These are phyloP conservation scores for Diphyllodes magnificus DNA, from an alignment of 2,113 vertebrate genomes.

Conservation along the genomic window DNA sequence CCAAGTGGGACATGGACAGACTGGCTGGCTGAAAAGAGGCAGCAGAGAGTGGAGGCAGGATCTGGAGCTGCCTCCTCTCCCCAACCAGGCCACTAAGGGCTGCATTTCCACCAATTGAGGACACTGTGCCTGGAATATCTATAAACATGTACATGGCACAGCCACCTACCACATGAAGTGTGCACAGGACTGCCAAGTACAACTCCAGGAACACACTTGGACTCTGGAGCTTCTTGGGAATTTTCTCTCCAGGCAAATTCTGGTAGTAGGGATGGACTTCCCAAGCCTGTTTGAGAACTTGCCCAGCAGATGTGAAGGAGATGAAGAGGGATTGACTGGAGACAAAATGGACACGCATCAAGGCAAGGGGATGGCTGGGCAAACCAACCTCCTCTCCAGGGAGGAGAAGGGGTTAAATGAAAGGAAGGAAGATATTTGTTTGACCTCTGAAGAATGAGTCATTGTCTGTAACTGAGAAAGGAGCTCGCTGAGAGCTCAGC, in stretches of 20 bases:
- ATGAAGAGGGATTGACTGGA: neutral
- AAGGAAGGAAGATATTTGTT: neutral
- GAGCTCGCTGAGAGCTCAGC: neutral
- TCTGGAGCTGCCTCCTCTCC: neutral
- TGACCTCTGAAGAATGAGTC: neutral
- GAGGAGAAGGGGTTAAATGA: neutral
- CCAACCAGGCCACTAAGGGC: neutral
- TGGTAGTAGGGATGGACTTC: neutral
- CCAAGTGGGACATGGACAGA: neutral
- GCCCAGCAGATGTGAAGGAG: neutral
- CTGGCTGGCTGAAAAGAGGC: neutral
- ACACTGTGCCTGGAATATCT: neutral
- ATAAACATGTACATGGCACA: neutral
- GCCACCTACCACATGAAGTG: neutral
- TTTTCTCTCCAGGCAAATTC: neutral
- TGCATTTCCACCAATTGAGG: neutral
- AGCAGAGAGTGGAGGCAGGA: neutral
- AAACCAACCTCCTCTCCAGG: neutral
- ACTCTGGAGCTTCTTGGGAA: neutral
- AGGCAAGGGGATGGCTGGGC: neutral
- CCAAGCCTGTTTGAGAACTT: neutral
- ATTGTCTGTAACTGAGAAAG: neutral
- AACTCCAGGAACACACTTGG: accelerated
- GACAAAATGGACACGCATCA: neutral
- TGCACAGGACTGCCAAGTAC: neutral